Conservation (phyloP, 2,797 vertebrate species). For the Catostomus latipinnis region DNA sequence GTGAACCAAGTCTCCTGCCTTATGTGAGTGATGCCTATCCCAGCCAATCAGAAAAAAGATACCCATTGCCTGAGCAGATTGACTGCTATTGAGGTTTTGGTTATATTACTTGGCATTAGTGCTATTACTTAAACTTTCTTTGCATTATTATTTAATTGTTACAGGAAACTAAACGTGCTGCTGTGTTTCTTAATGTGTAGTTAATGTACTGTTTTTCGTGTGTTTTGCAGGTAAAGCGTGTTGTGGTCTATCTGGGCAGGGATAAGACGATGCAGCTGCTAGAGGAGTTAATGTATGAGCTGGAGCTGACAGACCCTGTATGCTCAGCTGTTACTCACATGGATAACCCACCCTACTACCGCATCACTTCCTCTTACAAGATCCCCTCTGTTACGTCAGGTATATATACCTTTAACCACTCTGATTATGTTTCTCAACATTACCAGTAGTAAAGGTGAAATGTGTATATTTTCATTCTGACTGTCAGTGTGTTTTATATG, state of each 20-base stretch:
- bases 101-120: background rate
- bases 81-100: background rate
- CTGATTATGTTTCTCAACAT: background rate
- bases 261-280: constrained; percentile 99
- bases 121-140: background rate
- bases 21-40: constrained; percentile 85
- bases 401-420: constrained; percentile 63
- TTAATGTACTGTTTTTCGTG: background rate
- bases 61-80: background rate
- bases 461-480: background rate
- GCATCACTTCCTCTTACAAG: constrained; percentile 96
- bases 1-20: constrained; percentile 97
- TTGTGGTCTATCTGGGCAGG: constrained; percentile 97
- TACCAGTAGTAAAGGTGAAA: background rate
- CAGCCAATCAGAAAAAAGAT: background rate
- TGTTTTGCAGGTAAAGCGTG: constrained; percentile 90
- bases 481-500: background rate
- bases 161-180: background rate
- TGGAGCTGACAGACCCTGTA: constrained; percentile 93
- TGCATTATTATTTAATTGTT: background rate
- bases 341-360: constrained; percentile 98
- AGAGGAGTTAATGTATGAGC: constrained; percentile 94
- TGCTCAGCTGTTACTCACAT: constrained; percentile 95
- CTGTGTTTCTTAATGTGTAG: background rate
- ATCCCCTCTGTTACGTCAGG: constrained; percentile 98